Base-by-base conservation (phyloP, 2,113 vertebrate species). In the Trichomycterus rosablanca region DNA sequence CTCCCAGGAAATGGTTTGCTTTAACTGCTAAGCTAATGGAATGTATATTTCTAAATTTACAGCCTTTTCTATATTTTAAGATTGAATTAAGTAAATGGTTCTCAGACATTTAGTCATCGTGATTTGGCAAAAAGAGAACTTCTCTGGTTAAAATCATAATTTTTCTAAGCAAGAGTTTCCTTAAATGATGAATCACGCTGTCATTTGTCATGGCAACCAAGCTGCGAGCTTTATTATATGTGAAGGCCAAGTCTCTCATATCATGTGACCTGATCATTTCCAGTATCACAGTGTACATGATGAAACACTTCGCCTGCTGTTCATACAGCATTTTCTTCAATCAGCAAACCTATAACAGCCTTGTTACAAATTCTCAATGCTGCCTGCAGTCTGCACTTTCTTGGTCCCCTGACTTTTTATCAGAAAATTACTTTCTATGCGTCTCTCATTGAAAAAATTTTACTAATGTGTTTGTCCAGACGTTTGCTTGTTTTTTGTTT, bases 101-200 rank as follows among this genome's bases (percentile, higher is more conserved):
- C 26, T 56, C 12, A 48, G 22, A 26, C 20, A 26, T 37, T 19
- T 12, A 20, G 19, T 32, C n/a, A 68, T 49, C 20, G 16, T 10
- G 35, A 19, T 55, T 32, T 65, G 23, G 52, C 53, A 56, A 56
- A 28, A 65, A 39, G 19, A 48, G 42, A 61, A 60, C 24, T 61
- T 61, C 43, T 24, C 34, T 23, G 32, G 8, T 16, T 15, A 20
- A 54, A 20, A 44, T 24, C 35, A 18, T 4, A 32, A 46, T 6
- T 9, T 18, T 34, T 30, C 5, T 5, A 22, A 15, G 16, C 56
- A 48, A 49, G 35, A 42, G 28, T 65, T 65, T 59, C 20, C 20
- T 19, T 26, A 30, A 60, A 49, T 15, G 51, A 48, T 70, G 50
- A 60, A 44, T 70, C 50, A 70, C 16, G 20, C 18, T 30, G 55